Conservation (phyloP, 2,888 invertebrate species). For the Acanthoscelides obtectus region DNA sequence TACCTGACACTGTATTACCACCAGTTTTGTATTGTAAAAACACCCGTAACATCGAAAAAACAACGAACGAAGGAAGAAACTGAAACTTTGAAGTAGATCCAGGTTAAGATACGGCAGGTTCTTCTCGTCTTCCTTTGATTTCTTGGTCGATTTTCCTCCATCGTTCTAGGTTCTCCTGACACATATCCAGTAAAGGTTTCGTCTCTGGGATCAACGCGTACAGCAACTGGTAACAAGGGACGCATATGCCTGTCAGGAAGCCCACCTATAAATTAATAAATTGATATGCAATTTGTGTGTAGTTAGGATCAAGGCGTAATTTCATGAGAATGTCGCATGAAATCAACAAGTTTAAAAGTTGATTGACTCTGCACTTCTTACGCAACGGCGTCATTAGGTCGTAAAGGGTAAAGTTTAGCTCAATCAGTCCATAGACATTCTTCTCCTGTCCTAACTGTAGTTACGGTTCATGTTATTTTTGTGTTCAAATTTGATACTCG, state of each 20-base stretch:
- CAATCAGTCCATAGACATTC: no score
- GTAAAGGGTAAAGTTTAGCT: no score
- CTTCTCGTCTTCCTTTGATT: constrained; percentile 14
- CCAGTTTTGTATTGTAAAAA: not conserved
- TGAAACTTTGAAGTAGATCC: not conserved
- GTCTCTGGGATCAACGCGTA: constrained; percentile 65
- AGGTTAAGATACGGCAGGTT: not conserved
- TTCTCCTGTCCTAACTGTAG: no score
- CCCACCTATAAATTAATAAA: constrained; percentile 51
- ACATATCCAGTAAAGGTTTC: constrained; percentile 64
- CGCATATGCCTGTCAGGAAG: constrained; percentile 73
- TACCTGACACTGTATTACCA: no score
- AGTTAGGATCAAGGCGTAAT: no score
- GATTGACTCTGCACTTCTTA: no score
- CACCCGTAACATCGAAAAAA: not conserved
- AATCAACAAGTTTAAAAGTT: no score
- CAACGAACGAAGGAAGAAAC: not conserved
- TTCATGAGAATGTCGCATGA: no score
- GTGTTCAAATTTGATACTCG: no score
- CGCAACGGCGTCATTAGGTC: no score
- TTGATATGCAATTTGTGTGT: not conserved
- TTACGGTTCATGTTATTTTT: no score
- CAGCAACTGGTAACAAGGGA: constrained; percentile 73
- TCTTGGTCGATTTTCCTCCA: constrained; percentile 53
- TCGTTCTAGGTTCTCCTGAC: constrained; percentile 56